Conservation (phyloP, 92 coral and sea anemone genomes). For the Umimayanthus chanpuru region DNA sequence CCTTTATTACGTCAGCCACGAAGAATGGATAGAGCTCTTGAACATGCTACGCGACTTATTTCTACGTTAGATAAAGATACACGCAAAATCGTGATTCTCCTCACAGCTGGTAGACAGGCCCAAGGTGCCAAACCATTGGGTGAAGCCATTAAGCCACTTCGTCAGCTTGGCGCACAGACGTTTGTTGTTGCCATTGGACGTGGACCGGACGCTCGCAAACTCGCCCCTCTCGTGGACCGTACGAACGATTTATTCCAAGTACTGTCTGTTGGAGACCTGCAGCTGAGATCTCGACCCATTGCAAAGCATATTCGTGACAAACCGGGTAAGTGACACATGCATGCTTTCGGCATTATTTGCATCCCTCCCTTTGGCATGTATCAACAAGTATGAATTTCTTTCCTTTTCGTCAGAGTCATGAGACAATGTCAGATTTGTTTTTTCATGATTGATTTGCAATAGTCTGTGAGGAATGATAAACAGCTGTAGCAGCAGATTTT, state of each 20-base stretch:
- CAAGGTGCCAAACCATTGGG: slow-evolving; percentile 58
- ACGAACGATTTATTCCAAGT: slow-evolving; percentile 53
- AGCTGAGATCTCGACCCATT: not conserved
- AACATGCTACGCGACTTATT: slow-evolving; percentile 46
- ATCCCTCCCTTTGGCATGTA: too few relatives aligned
- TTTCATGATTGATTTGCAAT: too few relatives aligned
- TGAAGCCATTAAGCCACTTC: slow-evolving; percentile 61
- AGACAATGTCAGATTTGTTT: too few relatives aligned
- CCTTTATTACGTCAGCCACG: slow-evolving; percentile 21
- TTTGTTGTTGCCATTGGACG: slow-evolving; percentile 70
- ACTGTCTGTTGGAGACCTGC: slow-evolving; percentile 26
- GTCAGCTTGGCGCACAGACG: slow-evolving; percentile 51
- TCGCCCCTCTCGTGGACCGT: slow-evolving; percentile 43
- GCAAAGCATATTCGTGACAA: slow-evolving; percentile 32
- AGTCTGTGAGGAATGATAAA: too few relatives aligned
- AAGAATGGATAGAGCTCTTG: slow-evolving; percentile 69
- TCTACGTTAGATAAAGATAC: slow-evolving; percentile 49
- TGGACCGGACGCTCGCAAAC: slow-evolving; percentile 42
- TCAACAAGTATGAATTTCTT: too few relatives aligned
- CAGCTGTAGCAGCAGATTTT: too few relatives aligned
- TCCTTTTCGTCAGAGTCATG: too few relatives aligned
- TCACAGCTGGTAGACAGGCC: slow-evolving; percentile 73
- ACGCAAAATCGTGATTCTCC: slow-evolving; percentile 56
- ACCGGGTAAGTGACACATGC: slow-evolving; percentile 34
- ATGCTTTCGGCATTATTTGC: too few relatives aligned